Evolutionary conservation across 2,888 invertebrate genomes (phyloP), one percentile per base, ranked within the genome.

Genomic region (Tenthredo distinguenda): DNA sequence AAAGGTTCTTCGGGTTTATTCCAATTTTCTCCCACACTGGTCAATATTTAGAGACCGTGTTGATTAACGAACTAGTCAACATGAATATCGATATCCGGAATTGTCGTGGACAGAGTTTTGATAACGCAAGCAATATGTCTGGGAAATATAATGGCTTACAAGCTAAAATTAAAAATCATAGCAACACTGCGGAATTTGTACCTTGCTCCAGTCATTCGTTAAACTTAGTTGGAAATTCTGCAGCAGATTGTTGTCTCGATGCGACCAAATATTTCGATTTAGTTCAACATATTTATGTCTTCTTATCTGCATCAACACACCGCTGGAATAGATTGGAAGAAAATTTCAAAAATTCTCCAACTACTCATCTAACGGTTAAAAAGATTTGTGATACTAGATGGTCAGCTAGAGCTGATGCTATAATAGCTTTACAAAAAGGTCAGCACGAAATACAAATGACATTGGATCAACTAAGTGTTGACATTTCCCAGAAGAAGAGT

Each of bases 71-170:
- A 43, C 50, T 84, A 40, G 12, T 21, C 21, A 71, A 74, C 15
- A 72, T 12, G 68, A 72, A 72, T 65, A 65, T 65, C 31, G 18
- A 65, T 65, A 65, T 65, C 3, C 21, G 31, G 12, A 31, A 65
- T 65, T 65, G 65, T 65, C 65, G 65, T n/a, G 65, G 65, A 31
- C 65, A 65, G 47, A 47, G 47, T 65, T 87, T 77, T 55, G 87
- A 87, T 77, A 88, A 87, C 84, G 87, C 87, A 43, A 50, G 77
- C 40, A 86, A 87, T 79, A 87, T 86, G 86, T 71, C 86, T 62
- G 86, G 86, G 21, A 77, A 40, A 50, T 86, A 87, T 84, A 47
- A 47, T 47, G 47, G 47, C 12, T 47, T 47, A 47, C 47, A 47
- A 47, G 47, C 47, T 47, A 47, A 47, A 47, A 47, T 47, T 15